phyloP scores from a whole-genome alignment of 2,113 vertebrate genomes.

The Centropristis striata region DNA sequence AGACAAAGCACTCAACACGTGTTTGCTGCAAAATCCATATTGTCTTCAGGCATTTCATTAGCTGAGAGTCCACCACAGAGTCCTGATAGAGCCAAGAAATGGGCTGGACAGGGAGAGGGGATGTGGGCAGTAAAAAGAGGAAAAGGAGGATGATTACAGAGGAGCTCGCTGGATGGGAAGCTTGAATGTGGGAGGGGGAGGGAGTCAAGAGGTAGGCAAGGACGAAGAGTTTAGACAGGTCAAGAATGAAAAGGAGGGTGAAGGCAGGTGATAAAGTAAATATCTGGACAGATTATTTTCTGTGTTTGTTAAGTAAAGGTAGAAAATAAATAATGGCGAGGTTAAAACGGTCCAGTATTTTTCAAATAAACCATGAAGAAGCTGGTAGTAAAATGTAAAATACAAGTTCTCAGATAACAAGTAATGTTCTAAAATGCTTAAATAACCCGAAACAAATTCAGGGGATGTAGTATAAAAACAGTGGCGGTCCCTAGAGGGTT shows the following conservation, averaged over 20 bases:
- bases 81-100: conserved; percentile 29
- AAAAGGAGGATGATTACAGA: conserved; percentile 19
- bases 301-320: background rate
- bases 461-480: too few species aligned
- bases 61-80: conserved; percentile 8
- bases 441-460: too few species aligned
- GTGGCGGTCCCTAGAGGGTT: too few species aligned
- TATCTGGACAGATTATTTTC: background rate
- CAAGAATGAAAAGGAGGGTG: background rate
- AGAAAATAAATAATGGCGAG: background rate
- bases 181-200: background rate
- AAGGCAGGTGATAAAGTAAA: background rate
- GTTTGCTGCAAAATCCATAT: background rate
- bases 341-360: background rate
- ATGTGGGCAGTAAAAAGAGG: conserved; percentile 26
- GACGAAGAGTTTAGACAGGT: background rate
- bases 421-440: too few species aligned
- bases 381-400: background rate
- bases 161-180: background rate
- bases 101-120: conserved; percentile 17
- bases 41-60: conserved; percentile 30
- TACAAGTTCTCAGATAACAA: too few species aligned
- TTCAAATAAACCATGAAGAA: background rate
- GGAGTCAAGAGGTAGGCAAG: background rate
- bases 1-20: background rate